Evolutionary conservation across 2,113 vertebrate species (phyloP).

Genomic region (Neogale vison): DNA sequence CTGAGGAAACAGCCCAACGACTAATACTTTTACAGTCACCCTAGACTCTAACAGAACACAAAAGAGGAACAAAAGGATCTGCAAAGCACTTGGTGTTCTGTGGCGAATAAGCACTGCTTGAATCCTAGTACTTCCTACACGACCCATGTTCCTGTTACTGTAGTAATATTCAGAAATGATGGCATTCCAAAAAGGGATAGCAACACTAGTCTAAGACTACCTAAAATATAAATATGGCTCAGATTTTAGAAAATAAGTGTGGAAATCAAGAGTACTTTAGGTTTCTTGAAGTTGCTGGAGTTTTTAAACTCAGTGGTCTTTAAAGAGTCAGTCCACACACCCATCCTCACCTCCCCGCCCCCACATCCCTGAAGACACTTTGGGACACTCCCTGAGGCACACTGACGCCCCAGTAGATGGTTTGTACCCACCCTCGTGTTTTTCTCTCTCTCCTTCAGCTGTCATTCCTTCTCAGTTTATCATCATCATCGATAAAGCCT

Average conservation of each 20-base stretch:
- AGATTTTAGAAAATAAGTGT: not conserved
- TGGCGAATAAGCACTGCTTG: not conserved
- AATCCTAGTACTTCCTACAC: not conserved
- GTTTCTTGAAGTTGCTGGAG: not conserved
- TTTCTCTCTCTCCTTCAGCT: conserved; percentile 63
- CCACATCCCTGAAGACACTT: not conserved
- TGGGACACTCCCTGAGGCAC: not conserved
- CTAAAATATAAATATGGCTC: conserved; percentile 6
- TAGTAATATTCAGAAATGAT: not conserved
- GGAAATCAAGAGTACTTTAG: not conserved
- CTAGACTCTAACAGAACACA: not conserved
- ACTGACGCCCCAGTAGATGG: not conserved
- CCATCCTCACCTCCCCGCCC: not conserved
- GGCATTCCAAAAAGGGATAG: not conserved
- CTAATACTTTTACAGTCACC: not conserved
- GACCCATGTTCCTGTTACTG: not conserved
- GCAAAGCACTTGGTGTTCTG: not conserved
- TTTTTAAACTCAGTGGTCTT: not conserved
- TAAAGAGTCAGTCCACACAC: conserved; percentile 59
- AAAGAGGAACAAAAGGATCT: not conserved
- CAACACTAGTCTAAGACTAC: not conserved
- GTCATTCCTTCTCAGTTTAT: conserved; percentile 59
- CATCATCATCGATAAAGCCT: conserved; percentile 45
- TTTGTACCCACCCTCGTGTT: not conserved
- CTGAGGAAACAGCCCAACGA: not conserved